phyloP scores from a whole-genome alignment of 2,113 vertebrate genomes.

The Chelonoidis abingdonii region DNA sequence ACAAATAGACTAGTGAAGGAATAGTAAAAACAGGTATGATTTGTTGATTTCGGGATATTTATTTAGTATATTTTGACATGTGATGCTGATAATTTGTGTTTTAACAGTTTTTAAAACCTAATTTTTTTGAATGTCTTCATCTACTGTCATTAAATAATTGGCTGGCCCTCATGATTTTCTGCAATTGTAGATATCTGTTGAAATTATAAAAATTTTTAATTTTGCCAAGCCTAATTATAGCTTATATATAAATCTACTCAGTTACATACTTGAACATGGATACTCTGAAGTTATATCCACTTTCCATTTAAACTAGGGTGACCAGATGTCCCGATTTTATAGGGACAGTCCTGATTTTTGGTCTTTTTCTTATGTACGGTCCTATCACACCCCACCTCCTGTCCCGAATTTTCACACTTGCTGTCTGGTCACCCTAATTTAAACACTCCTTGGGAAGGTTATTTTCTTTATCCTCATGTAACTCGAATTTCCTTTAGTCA shows the following conservation, averaged over 20 bases:
- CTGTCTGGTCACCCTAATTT: neutral
- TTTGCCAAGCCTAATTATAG: neutral
- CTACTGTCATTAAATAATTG: neutral
- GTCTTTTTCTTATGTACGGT: too few relatives aligned
- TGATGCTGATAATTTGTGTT: neutral
- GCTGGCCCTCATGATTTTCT: neutral
- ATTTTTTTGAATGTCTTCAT: neutral
- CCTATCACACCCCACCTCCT: too few relatives aligned
- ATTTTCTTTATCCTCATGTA: neutral
- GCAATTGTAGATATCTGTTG: neutral
- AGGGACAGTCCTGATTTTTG: too few relatives aligned
- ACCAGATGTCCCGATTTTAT: too few relatives aligned
- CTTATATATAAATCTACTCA: slow-evolving; percentile 18
- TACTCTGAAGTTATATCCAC: neutral
- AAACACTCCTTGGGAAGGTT: neutral
- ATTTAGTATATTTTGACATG: neutral
- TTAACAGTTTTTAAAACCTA: neutral
- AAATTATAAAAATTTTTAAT: neutral
- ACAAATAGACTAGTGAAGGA: neutral
- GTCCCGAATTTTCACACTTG: too few relatives aligned
- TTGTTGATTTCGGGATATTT: neutral
- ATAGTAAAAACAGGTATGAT: neutral
- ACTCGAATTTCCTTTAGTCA: neutral
- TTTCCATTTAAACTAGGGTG: neutral
- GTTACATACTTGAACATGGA: neutral